Conservation (phyloP, 2,888 invertebrate species). For the Tanytarsus gracilentus region DNA sequence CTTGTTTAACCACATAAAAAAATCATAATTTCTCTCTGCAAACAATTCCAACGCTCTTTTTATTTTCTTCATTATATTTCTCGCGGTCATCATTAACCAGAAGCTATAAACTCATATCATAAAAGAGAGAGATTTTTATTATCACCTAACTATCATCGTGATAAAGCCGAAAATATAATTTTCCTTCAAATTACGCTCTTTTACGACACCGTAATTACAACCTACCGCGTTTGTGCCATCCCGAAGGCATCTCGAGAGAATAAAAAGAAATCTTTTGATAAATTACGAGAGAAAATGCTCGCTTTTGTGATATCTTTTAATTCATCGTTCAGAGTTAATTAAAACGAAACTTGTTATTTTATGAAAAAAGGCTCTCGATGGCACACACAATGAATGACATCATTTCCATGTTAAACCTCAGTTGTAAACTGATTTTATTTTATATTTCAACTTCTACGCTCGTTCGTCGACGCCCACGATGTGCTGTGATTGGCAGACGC, state of each 20-base stretch:
- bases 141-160: constrained; percentile 8
- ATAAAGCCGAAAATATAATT: not conserved
- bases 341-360: constrained; percentile 21
- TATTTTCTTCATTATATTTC: no score
- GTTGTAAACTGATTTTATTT: constrained; percentile 4
- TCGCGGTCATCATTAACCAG: constrained; percentile 1
- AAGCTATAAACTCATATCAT: not conserved
- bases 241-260: not conserved
- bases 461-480: constrained; percentile 14
- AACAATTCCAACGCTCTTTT: not conserved
- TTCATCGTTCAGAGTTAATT: constrained; percentile 22
- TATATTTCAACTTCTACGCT: not conserved
- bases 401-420: no score
- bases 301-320: constrained; percentile 2
- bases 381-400: constrained; percentile 1
- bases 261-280: not conserved
- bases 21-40: not conserved
- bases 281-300: not conserved
- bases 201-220: constrained; percentile 2
- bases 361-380: constrained; percentile 18
- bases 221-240: not conserved
- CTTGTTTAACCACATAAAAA: no score
- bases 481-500: not conserved
- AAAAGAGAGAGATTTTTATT: constrained; percentile 5
- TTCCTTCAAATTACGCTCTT: constrained; percentile 1